Evolutionary conservation across 2,113 vertebrate species (phyloP).

Genomic region (Terrapene triunguis): DNA sequence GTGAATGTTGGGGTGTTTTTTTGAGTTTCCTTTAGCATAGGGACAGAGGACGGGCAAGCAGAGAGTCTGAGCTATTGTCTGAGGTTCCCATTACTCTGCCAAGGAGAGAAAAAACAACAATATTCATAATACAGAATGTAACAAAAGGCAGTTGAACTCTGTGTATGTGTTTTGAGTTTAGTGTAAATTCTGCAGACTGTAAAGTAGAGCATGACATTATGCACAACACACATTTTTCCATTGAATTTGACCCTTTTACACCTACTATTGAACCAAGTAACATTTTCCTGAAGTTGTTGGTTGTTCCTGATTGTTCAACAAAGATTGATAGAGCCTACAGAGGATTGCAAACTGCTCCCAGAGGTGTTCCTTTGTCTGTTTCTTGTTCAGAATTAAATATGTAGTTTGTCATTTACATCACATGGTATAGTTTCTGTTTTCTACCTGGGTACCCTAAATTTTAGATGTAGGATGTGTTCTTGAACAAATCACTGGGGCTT

Average conservation of each 20-base stretch:
- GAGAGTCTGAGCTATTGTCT: neutral
- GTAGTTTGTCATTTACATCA: neutral
- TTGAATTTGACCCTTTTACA: neutral
- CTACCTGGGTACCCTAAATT: neutral
- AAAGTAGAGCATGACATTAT: neutral
- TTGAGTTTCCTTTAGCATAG: neutral
- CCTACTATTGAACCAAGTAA: neutral
- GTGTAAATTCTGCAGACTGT: neutral
- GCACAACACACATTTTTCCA: neutral
- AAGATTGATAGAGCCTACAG: neutral
- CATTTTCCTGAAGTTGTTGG: neutral
- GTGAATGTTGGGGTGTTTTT: neutral
- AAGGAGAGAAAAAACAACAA: neutral
- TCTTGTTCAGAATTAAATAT: neutral
- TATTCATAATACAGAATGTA: neutral
- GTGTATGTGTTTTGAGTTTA: neutral
- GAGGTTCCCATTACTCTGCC: neutral
- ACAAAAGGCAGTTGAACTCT: neutral
- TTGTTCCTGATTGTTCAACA: neutral
- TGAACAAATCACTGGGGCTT: neutral
- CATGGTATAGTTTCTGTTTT: neutral
- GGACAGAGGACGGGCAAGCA: neutral
- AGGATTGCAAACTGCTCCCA: neutral
- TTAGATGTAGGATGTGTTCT: neutral
- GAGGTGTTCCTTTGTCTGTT: neutral